phyloP scores from a whole-genome alignment of 2,797 vertebrate genomes.

The Tokudaia tokunoshimensis region DNA sequence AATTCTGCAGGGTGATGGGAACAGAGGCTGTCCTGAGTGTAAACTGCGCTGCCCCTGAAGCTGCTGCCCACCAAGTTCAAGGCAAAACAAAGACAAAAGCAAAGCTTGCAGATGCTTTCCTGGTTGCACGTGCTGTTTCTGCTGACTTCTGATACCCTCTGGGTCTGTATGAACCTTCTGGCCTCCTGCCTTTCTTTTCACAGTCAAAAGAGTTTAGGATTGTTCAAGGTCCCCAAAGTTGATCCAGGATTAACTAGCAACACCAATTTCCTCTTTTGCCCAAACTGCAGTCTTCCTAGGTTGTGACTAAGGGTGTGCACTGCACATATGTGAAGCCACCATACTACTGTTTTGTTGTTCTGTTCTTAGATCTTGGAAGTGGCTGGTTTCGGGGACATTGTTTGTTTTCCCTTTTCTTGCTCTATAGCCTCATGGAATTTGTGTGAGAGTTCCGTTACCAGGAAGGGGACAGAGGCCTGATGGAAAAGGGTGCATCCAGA shows the following conservation, averaged over 20 bases:
- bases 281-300: neutral
- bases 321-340: neutral
- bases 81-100: neutral
- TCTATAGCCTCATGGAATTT: neutral
- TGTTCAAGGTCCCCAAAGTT: neutral
- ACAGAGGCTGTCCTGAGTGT: neutral
- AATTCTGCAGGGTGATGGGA: neutral
- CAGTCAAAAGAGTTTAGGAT: neutral
- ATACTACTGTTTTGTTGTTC: neutral
- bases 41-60: neutral
- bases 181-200: neutral
- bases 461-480: neutral
- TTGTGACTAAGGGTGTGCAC: neutral
- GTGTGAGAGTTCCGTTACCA: neutral
- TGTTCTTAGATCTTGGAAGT: neutral
- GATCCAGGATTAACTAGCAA: neutral
- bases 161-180: neutral
- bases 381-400: neutral
- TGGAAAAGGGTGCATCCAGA: neutral
- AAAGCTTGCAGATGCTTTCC: neutral
- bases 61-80: neutral
- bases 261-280: neutral
- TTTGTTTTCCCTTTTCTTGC: neutral
- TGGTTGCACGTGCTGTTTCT: neutral
- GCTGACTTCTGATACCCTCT: neutral